Conservation (phyloP, 2,888 invertebrate species). For the Atrina japonica region DNA sequence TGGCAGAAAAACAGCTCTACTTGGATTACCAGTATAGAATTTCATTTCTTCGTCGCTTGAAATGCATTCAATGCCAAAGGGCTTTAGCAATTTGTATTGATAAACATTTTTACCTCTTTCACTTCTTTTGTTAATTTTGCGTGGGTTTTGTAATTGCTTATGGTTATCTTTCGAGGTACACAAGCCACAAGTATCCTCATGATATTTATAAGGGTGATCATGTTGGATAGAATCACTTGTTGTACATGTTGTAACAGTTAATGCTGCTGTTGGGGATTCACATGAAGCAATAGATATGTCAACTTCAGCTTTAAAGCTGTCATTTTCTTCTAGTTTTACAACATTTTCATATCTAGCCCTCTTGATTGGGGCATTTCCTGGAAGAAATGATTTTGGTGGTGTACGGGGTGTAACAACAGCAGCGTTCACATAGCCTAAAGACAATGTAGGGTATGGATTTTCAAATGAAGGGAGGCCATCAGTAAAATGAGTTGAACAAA, state of each 20-base stretch:
- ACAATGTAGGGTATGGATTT: too few species aligned
- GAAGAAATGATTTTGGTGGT: neutral
- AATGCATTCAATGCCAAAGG: neutral
- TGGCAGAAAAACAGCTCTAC: too few species aligned
- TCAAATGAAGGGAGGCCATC: too few species aligned
- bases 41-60: neutral
- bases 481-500: too few species aligned
- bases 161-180: conserved; percentile 9
- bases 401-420: neutral
- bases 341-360: neutral
- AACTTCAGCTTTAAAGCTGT: too few species aligned
- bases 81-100: neutral
- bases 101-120: neutral
- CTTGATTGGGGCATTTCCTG: neutral
- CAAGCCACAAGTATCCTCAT: neutral
- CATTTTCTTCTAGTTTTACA: neutral
- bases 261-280: too few species aligned
- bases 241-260: too few species aligned
- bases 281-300: too few species aligned
- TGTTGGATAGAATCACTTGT: neutral
- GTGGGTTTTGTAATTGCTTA: neutral
- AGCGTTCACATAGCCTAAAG: too few species aligned
- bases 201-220: conserved; percentile 1
- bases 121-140: conserved; percentile 8
- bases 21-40: too few species aligned